A percentile compares a stretch with the other conserved stretches of the same genome.
Conservation (phyloP, 2,113 vertebrate genomes). For the Neomonachus schauinslandi region DNA sequence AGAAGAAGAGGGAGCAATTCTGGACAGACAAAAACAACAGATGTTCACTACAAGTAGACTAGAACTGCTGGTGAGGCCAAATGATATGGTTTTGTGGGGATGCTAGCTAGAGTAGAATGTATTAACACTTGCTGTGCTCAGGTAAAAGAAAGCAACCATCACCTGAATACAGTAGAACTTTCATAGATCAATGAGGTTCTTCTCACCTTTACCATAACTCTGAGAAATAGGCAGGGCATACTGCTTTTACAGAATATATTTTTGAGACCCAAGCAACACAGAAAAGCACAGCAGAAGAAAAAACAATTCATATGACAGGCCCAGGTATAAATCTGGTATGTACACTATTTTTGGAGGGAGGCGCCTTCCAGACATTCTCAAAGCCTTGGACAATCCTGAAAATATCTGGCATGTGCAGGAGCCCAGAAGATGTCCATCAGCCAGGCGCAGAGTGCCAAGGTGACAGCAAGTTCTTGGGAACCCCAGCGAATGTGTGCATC, state of each 20-base stretch:
- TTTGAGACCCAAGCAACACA: constrained; percentile 9
- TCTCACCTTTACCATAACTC: not conserved
- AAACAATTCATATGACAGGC: not conserved
- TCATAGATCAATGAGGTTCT: not conserved
- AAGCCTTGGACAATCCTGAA: constrained; percentile 44
- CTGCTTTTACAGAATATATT: not conserved
- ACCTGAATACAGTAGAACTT: not conserved
- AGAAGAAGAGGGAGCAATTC: constrained; percentile 48
- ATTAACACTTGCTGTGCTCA: not conserved
- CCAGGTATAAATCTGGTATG: constrained; percentile 8
- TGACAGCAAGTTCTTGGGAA: not conserved
- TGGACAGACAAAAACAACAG: constrained; percentile 56
- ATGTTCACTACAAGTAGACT: constrained; percentile 38
- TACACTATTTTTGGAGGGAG: not conserved
- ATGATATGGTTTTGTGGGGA: not conserved
- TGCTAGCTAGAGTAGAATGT: not conserved
- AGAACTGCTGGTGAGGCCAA: not conserved
- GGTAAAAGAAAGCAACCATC: constrained; percentile 24
- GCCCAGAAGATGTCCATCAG: not conserved
- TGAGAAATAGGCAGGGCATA: not conserved
- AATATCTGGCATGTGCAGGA: not conserved
- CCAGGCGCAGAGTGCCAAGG: constrained; percentile 1
- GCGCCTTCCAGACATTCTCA: constrained; percentile 47
- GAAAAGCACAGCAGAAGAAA: constrained; percentile 12
- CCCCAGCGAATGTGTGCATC: not conserved